Evolutionary conservation across 2,888 invertebrate genomes (phyloP).

Genomic region (Drosophila setosimentum): DNA sequence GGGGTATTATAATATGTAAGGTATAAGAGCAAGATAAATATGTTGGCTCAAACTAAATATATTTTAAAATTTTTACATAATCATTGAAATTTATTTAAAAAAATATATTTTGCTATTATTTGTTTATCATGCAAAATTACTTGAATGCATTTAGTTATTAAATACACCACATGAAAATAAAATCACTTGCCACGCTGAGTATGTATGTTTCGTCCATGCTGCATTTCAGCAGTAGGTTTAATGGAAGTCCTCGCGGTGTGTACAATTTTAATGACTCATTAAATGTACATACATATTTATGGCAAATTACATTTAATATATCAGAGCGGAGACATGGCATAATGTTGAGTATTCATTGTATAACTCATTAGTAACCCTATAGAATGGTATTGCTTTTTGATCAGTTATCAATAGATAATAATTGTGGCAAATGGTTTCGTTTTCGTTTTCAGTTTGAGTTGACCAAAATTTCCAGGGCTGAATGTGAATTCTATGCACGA

Average conservation of each 20-base stretch:
- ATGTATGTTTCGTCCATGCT: neutral
- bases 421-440: slow-evolving; percentile 32
- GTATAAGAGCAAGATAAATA: neutral
- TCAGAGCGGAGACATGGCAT: slow-evolving; percentile 20
- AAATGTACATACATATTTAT: neutral
- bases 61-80: neutral
- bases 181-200: slow-evolving; percentile 15
- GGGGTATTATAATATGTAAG: too few species aligned
- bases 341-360: slow-evolving; percentile 40
- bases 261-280: slow-evolving; percentile 2
- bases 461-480: neutral
- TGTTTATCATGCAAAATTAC: neutral
- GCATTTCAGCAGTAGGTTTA: neutral
- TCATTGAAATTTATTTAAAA: too few species aligned
- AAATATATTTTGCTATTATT: neutral
- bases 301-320: slow-evolving; percentile 6
- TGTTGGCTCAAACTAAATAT: neutral
- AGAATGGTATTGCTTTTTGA: slow-evolving; percentile 11
- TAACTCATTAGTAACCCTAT: slow-evolving; percentile 15
- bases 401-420: slow-evolving; percentile 35
- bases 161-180: neutral
- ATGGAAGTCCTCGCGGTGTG: neutral
- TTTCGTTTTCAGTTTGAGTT: slow-evolving; percentile 16
- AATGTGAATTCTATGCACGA: slow-evolving; percentile 56
- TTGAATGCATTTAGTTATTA: neutral